These are phyloP conservation scores for Drosophila basisetae DNA, from an alignment of 2,888 invertebrate species.

Conservation along the genomic window DNA sequence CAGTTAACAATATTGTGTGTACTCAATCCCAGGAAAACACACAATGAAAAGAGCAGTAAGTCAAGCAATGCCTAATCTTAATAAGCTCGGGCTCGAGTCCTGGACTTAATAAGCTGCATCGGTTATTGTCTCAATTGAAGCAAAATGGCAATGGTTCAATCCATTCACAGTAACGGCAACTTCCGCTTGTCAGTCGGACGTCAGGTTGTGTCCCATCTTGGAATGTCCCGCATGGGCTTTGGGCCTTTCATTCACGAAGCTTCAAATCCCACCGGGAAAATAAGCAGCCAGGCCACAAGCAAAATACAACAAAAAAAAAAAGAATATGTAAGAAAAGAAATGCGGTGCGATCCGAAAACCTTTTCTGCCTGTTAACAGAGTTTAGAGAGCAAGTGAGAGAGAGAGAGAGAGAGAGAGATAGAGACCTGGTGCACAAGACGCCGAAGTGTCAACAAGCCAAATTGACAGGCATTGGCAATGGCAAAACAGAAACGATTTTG, in stretches of 20 bases:
- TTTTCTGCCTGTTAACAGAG: conserved; percentile 41
- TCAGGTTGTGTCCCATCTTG: conserved; percentile 17
- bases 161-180: conserved; percentile 52
- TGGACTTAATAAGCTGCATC: conserved; percentile 10
- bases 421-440: conserved; percentile 56
- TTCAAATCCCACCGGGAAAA: conserved; percentile 76
- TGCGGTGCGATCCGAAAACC: conserved; percentile 59
- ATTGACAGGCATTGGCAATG: conserved; percentile 74
- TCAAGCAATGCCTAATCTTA: background rate
- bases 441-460: conserved; percentile 78
- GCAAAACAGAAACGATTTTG: conserved; percentile 77
- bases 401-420: conserved; percentile 18
- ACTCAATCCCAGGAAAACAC: conserved; percentile 14
- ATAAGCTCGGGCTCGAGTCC: background rate
- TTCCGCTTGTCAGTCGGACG: conserved; percentile 71
- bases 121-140: conserved; percentile 71
- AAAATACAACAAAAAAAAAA: conserved; percentile 22
- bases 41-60: background rate
- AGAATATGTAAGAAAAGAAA: conserved; percentile 34
- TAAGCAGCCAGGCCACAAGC: conserved; percentile 58
- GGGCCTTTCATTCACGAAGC: conserved; percentile 73
- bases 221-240: conserved; percentile 54
- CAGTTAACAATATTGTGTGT: background rate
- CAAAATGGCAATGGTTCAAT: conserved; percentile 45
- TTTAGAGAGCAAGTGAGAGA: background rate